Evolutionary conservation across 2,113 vertebrate genomes (phyloP), one percentile per base, ranked within the genome.

Genomic region (Calyptommatus sinebrachiatus): DNA sequence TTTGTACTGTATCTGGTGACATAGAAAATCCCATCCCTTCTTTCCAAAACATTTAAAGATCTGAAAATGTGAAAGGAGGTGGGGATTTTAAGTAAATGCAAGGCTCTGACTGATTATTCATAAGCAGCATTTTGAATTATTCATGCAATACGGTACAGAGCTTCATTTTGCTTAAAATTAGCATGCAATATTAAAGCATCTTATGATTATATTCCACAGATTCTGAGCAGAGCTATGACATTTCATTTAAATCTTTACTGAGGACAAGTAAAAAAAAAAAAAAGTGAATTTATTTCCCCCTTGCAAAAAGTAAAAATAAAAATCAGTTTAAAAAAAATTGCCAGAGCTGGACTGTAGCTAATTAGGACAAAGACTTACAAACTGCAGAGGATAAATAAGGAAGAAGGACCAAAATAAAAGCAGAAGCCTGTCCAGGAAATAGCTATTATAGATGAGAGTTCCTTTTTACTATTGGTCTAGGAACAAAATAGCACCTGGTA

Each of bases 31-130:
- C 50, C 6, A 6, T 48, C 16, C 50, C 50, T 57, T 8, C 75
- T 67, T 76, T 41, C 61, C 46, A 76, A 76, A 76, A 46, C 35
- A 61, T 65, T 67, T 66, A 77, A 76, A 66, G 48, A 77, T 29
- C 20, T 22, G 62, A 67, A 45, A n/a, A 50, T n/a, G 5, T 26
- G 65, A 22, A 57, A 41, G 18, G 24, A 62, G 7, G 29, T 3
- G 50, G 29, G 28, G 72, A 26, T 16, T 12, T 21, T 26, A 65
- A 63, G 20, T 61, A 20, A 72, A 79, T 71, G 61, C 65, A 48
- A 62, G 28, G 50, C 60, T 72, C 41, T 48, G 60, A 62, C 26
- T 50, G 41, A 35, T 29, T 79, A 71, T 46, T 79, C 60, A 79
- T 29, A 77, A 67, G 45, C 62, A 77, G 66, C 24, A 9, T 18